phyloP scores from a whole-genome alignment of 2,797 vertebrate genomes.

The Pteropus rufus region DNA sequence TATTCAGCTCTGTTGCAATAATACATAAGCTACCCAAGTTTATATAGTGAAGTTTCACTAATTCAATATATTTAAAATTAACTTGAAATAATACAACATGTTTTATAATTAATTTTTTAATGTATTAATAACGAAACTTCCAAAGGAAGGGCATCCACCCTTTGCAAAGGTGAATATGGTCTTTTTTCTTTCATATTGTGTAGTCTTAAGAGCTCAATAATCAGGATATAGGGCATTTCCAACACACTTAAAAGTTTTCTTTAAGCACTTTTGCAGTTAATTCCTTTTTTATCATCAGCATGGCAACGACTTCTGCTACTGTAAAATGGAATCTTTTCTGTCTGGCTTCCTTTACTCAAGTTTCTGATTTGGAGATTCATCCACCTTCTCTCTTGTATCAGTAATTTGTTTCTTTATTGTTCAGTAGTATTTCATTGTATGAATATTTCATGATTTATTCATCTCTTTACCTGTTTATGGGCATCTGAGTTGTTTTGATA shows the following conservation, averaged over 20 bases:
- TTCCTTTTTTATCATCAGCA: background rate
- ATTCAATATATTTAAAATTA: background rate
- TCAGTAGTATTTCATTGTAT: background rate
- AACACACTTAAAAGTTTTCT: background rate
- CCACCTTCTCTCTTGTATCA: background rate
- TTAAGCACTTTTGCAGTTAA: background rate
- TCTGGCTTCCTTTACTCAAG: background rate
- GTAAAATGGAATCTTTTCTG: background rate
- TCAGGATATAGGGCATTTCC: background rate
- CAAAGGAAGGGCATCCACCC: background rate
- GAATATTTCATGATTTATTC: background rate
- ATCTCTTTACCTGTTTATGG: background rate
- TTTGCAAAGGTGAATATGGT: background rate
- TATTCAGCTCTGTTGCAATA: background rate
- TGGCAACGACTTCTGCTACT: background rate
- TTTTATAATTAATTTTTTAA: background rate
- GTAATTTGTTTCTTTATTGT: background rate
- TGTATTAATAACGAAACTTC: background rate
- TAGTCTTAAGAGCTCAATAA: background rate
- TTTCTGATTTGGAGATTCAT: background rate
- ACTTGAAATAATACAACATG: background rate
- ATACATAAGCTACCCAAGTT: background rate
- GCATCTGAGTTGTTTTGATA: background rate
- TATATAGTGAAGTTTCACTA: background rate
- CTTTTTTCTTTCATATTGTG: background rate